Base-by-base conservation (phyloP, 2,113 vertebrate genomes). In the Trematomus loennbergii region DNA sequence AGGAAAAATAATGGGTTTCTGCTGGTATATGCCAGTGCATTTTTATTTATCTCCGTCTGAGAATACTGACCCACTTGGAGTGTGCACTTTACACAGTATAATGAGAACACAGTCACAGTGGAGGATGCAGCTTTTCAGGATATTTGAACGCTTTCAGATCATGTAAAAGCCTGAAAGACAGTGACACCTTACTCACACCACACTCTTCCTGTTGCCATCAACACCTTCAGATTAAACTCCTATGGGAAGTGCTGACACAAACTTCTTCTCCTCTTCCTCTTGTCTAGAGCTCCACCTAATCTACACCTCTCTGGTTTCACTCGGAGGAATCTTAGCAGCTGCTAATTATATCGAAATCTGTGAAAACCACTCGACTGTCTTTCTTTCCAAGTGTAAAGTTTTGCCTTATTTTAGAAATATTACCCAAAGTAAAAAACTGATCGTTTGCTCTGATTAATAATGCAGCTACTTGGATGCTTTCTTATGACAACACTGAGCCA, bases 261-360 rank as follows among this genome's bases (percentile, higher is more conserved):
- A 84, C 82, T 72, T 71, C 33, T 17, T 52, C 83, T 69, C 74
- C 20, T 53, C 65, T 33, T 53, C 46, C n/a, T 25, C 50, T 71
- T 16, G 61, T 65, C 49, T 63, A 7, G 0, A 46, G 63, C 25
- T 10, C 36, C 86, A 77, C 54, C 82, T 81, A 77, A 88, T 77
- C 70, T 48, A 59, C 78, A 43, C 53, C 55, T 87, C 87, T 88
- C 72, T 29, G 22, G 59, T 81, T 89, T 83, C 79, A 72, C 55
- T 53, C 36, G 67, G 52, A 62, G 29, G 25, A 66, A 75, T 61
- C 72, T 33, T 8, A 76, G 52, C 60, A 63, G 52, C 20, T 36
- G 50, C 74, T 67, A 67, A 72, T 8, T 15, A 77, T 22, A 48
- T 52, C 67, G 29, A 66, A 48, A 65, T 65, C 18, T 68, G 62